Conservation (phyloP, 2,797 vertebrate species). For the Clarias pachynema region DNA sequence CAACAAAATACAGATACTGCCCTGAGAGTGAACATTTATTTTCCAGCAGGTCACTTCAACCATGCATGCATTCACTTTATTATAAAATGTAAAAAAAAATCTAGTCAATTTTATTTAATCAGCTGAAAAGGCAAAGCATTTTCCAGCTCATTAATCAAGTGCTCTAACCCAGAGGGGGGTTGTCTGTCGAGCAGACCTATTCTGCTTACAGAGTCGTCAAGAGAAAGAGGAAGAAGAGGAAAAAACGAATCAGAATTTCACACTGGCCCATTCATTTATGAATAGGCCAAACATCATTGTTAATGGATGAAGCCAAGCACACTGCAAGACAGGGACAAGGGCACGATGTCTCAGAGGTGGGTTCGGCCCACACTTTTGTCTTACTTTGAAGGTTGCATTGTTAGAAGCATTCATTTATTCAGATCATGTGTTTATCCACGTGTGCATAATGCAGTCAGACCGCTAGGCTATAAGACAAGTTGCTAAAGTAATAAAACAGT, state of each 20-base stretch:
- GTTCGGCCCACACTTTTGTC: slow-evolving; percentile 16
- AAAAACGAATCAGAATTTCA: slow-evolving; percentile 68
- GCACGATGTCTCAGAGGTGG: slow-evolving; percentile 12
- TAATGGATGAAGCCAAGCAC: slow-evolving; percentile 78
- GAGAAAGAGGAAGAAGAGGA: slow-evolving; percentile 43
- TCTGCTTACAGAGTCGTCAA: slow-evolving; percentile 79
- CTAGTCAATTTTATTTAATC: slow-evolving; percentile 97
- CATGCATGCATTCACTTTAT: slow-evolving; percentile 85
- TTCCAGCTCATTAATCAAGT: slow-evolving; percentile 94
- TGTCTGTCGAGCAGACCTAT: slow-evolving; percentile 81
- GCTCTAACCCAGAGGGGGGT: slow-evolving; percentile 83
- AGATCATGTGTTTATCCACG: slow-evolving; percentile 22
- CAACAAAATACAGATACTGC: slow-evolving; percentile 85
- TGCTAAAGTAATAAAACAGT: not conserved
- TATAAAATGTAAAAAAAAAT: slow-evolving; percentile 96
- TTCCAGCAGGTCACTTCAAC: slow-evolving; percentile 50
- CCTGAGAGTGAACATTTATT: slow-evolving; percentile 70
- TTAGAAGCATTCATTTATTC: slow-evolving; percentile 15
- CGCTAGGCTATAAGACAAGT: not conserved
- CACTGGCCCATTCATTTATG: slow-evolving; percentile 71
- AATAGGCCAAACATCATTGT: slow-evolving; percentile 76
- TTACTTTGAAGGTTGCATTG: slow-evolving; percentile 35
- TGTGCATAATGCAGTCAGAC: not conserved
- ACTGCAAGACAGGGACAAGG: slow-evolving; percentile 53
- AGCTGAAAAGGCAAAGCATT: slow-evolving; percentile 94